Conservation (phyloP, 2,797 vertebrate species). For the Merluccius polli region DNA sequence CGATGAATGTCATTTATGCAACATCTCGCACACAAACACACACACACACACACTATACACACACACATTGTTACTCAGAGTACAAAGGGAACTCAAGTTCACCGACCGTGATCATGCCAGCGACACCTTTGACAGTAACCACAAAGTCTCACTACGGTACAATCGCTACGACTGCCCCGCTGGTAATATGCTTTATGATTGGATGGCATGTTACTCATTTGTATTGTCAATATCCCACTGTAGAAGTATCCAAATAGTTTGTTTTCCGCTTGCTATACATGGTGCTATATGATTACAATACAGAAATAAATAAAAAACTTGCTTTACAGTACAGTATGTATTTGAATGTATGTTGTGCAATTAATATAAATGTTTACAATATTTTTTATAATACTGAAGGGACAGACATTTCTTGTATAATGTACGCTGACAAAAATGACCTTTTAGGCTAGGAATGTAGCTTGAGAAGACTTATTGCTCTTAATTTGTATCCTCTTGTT, state of each 20-base stretch:
- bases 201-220: constrained; percentile 53
- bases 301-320: no score
- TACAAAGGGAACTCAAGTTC: constrained; percentile 25
- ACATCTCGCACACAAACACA: constrained; percentile 16
- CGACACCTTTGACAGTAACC: constrained; percentile 31
- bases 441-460: constrained; percentile 50
- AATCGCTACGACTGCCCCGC: constrained; percentile 25
- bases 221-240: constrained; percentile 50
- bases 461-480: constrained; percentile 47
- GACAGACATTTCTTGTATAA: constrained; percentile 60
- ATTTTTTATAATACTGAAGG: constrained; percentile 75
- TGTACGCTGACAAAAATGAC: constrained; percentile 51
- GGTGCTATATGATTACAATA: no score
- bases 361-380: constrained; percentile 78
- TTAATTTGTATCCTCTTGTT: constrained; percentile 53
- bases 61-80: background rate
- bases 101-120: constrained; percentile 32
- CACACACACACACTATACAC: constrained; percentile 1
- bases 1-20: constrained; percentile 59
- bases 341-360: constrained; percentile 80
- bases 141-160: constrained; percentile 32
- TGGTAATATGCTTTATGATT: constrained; percentile 42
- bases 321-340: constrained; percentile 76
- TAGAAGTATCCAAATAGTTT: constrained; percentile 59
- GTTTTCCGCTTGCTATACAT: constrained; percentile 63